Evolutionary conservation across 2,113 vertebrate species (phyloP).

Genomic region (Alligator sinensis): DNA sequence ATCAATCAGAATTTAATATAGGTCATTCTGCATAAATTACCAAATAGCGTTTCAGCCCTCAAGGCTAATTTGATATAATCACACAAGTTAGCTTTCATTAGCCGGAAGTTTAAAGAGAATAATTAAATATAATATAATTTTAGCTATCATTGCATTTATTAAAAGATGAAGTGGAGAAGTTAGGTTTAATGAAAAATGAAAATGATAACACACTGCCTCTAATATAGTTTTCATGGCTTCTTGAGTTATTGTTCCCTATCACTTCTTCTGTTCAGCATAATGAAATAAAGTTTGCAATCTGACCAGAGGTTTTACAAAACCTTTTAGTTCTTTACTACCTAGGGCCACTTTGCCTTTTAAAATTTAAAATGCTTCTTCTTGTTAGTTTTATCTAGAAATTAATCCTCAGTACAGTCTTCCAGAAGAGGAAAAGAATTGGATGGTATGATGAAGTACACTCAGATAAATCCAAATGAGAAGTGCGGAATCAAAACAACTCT

Average conservation of each 20-base stretch:
- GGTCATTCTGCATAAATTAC: background rate
- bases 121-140: slow-evolving; percentile 18
- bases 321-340: background rate
- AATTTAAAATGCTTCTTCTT: background rate
- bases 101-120: slow-evolving; percentile 12
- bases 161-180: background rate
- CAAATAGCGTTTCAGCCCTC: slow-evolving; percentile 9
- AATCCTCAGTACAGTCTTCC: background rate
- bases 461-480: background rate
- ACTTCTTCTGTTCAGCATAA: background rate
- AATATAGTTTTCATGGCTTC: background rate
- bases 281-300: background rate
- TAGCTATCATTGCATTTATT: background rate
- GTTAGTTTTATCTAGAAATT: background rate
- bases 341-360: background rate
- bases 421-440: background rate
- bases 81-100: slow-evolving; percentile 29
- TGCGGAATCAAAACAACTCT: background rate
- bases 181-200: slow-evolving; percentile 30
- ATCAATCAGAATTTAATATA: background rate
- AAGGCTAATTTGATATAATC: slow-evolving; percentile 31
- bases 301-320: background rate
- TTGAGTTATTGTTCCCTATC: background rate
- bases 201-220: background rate
- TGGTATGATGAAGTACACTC: background rate